Evolutionary conservation across 2,888 invertebrate species (phyloP).

Genomic region (Xestoiulus laeticollis): DNA sequence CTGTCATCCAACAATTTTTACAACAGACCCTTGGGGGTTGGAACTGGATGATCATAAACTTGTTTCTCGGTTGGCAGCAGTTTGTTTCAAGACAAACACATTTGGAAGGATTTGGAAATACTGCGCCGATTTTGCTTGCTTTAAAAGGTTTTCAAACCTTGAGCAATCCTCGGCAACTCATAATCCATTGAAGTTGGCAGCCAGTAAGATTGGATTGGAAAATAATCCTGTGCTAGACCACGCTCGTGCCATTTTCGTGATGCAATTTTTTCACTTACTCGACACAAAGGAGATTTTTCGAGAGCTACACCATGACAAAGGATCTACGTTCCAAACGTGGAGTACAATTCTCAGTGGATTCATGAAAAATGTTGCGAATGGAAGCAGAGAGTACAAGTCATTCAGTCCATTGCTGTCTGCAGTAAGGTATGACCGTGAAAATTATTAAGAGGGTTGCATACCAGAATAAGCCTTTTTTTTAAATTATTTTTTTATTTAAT

Average conservation of each 20-base stretch:
- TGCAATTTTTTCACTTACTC: slow-evolving; percentile 40
- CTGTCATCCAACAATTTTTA: slow-evolving; percentile 41
- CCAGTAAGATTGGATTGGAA: neutral
- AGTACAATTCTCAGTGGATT: slow-evolving; percentile 19
- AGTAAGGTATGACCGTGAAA: slow-evolving; percentile 18
- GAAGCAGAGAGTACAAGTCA: neutral
- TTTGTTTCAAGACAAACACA: slow-evolving; percentile 27
- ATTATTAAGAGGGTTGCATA: too few species aligned
- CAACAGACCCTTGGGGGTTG: slow-evolving; percentile 16
- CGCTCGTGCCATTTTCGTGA: slow-evolving; percentile 48
- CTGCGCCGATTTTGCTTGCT: neutral
- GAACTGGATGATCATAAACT: neutral
- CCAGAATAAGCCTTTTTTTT: too few species aligned
- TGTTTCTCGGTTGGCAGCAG: neutral
- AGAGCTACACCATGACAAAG: neutral
- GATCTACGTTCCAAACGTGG: slow-evolving; percentile 47
- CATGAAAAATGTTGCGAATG: neutral
- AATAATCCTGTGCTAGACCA: neutral
- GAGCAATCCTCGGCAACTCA: neutral
- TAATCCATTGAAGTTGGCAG: neutral
- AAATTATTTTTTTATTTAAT: too few species aligned
- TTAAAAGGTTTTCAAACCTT: neutral
- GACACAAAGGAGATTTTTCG: slow-evolving; percentile 42
- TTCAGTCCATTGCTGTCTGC: neutral
- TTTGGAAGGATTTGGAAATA: slow-evolving; percentile 45